A percentile compares a stretch with the other conserved stretches of the same genome.
These are phyloP conservation scores for Etheostoma spectabile DNA, from an alignment of 2,113 vertebrate species.

Conservation along the genomic window DNA sequence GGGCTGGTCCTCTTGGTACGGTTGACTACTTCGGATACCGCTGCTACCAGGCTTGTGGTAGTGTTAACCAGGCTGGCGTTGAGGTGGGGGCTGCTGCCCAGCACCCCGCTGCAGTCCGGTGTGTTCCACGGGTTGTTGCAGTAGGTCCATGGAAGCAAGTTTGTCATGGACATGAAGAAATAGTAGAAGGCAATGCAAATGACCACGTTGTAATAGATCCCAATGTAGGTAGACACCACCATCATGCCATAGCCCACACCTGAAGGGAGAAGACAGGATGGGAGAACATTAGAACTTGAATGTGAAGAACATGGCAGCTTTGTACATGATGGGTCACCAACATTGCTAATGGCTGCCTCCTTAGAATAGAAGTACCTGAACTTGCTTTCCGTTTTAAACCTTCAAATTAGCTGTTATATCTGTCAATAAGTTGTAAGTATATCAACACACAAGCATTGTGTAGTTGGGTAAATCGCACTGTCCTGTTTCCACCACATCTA, in stretches of 20 bases:
- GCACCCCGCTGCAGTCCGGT: conserved; percentile 88
- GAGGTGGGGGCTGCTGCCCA: conserved; percentile 73
- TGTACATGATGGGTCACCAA: neutral
- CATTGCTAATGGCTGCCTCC: neutral
- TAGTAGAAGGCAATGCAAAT: conserved; percentile 99
- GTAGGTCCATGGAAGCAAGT: conserved; percentile 96
- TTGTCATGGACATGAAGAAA: conserved; percentile 98
- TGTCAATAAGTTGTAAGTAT: neutral
- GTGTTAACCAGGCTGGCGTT: conserved; percentile 77
- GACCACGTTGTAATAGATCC: conserved; percentile 99
- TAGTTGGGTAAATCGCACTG: neutral
- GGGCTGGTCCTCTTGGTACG: conserved; percentile 95
- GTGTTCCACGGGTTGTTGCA: conserved; percentile 98
- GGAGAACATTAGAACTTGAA: neutral
- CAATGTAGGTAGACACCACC: conserved; percentile 98
- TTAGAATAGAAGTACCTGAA: neutral
- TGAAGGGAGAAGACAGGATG: conserved; percentile 54
- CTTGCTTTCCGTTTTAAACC: too few relatives aligned
- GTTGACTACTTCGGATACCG: conserved; percentile 86
- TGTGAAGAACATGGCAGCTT: neutral
- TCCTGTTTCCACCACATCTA: neutral
- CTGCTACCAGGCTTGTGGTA: conserved; percentile 76
- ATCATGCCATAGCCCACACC: conserved; percentile 99
- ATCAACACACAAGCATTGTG: too few relatives aligned
- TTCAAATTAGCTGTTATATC: neutral